phyloP scores from a whole-genome alignment of 2,888 invertebrate genomes.

The Mimachlamys varia region DNA sequence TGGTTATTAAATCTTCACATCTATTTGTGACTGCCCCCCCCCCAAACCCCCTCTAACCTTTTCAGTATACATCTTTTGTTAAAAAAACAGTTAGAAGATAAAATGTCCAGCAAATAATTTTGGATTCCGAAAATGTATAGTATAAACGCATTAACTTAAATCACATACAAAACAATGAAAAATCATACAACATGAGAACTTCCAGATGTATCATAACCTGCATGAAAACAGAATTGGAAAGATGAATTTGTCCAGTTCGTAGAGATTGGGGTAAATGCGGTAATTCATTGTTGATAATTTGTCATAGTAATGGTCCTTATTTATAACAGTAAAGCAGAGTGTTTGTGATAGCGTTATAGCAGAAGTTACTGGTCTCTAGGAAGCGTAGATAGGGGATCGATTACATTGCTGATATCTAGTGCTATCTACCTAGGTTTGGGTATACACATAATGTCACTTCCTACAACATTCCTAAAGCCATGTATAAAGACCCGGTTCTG shows the following conservation, averaged over 20 bases:
- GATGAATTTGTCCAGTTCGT: background rate
- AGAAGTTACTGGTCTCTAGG: background rate
- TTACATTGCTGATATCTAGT: background rate
- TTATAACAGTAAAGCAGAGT: background rate
- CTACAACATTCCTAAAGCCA: background rate
- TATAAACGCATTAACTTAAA: no score
- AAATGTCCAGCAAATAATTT: no score
- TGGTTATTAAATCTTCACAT: no score
- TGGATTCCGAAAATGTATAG: no score
- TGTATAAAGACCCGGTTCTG: background rate
- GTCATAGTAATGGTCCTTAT: background rate
- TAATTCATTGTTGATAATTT: background rate
- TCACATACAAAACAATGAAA: no score
- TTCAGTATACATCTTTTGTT: no score
- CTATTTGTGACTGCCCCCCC: no score
- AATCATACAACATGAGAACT: no score
- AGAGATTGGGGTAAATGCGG: background rate
- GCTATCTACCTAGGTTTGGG: background rate
- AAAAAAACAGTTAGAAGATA: no score
- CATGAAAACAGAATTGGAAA: no score
- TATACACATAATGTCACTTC: background rate
- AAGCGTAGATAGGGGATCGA: background rate
- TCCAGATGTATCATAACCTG: no score
- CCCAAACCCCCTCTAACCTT: no score
- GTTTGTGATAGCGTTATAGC: background rate